phyloP scores from a whole-genome alignment of 2,113 vertebrate genomes.

The Empidonax traillii region DNA sequence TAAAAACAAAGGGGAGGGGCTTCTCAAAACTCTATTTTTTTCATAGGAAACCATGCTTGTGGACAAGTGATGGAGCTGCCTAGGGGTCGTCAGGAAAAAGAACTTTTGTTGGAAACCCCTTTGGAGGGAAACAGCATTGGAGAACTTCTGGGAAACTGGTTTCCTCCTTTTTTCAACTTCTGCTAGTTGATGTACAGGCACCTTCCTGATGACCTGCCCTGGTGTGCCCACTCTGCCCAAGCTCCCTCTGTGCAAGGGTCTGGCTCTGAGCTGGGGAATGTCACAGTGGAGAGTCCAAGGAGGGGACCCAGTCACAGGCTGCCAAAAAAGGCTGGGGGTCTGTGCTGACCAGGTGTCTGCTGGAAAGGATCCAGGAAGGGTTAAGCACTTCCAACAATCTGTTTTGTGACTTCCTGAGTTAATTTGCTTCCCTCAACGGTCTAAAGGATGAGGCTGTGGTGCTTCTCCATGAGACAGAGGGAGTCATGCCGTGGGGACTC shows the following conservation, averaged over 20 bases:
- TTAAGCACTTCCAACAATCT: not conserved
- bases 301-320: not conserved
- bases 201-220: not conserved
- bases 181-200: not conserved
- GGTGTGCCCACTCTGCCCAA: not conserved
- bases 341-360: not conserved
- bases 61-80: not conserved
- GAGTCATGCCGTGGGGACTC: conserved; percentile 21
- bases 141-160: not conserved
- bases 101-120: not conserved
- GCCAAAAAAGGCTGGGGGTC: not conserved
- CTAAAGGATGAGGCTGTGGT: conserved; percentile 23
- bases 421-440: not conserved
- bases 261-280: not conserved
- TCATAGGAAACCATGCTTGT: not conserved
- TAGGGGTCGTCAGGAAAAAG: not conserved
- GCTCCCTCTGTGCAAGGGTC: not conserved
- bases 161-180: not conserved
- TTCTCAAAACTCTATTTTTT: not conserved
- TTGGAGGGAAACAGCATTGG: not conserved
- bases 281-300: not conserved
- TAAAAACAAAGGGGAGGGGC: not conserved
- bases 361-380: not conserved
- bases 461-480: not conserved
- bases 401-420: not conserved